Base-by-base conservation (phyloP, 2,888 invertebrate species). In the Ctena decussata region DNA sequence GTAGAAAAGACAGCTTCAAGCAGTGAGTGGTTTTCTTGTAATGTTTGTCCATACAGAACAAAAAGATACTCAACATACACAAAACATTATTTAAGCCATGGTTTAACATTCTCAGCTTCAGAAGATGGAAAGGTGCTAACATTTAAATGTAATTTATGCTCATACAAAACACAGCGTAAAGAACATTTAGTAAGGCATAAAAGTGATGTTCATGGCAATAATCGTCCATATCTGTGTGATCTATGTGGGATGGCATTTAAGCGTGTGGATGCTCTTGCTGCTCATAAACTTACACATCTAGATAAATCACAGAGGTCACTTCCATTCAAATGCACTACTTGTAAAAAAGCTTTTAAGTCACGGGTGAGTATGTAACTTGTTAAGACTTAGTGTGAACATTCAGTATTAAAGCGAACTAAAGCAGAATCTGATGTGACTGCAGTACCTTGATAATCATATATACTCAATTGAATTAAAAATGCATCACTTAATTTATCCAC, bases 241-340 rank as follows among this genome's bases (percentile, higher is more conserved):
- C 88, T 96, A 0, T 97, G 96, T 91, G 96, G 96, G 3, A 96
- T 96, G 89, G 96, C 96, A 11, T 97, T 96, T 89, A 97, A 97
- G 89, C 95, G 96, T 60, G 95, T 96, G 6, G 96, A 96, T 91
- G 96, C 96, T 0, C 93, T 97, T 0, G 96, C 96, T 77, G 96
- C 96, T 35, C 96, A 96, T 86, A 92, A 96, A 37, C 93, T 95
- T 0, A 96, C 96, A 11, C 96, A 96, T 80, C 92, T 93, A 0
- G 93, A 94, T 44, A 90, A 80, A 79, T 91, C 81, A n/a, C 73
- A 87, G 46, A 81, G 93, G 70, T 79, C 78, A 30, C 91, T 92
- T 70, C 91, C 91, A 15, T 95, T 91, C 82, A 89, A 86, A 21
- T 96, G 96, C 84, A 80, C 86, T 8, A 77, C 89, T 6, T 96